phyloP scores from a whole-genome alignment of 1,140 invertebrate species.

The Bombus affinis region DNA sequence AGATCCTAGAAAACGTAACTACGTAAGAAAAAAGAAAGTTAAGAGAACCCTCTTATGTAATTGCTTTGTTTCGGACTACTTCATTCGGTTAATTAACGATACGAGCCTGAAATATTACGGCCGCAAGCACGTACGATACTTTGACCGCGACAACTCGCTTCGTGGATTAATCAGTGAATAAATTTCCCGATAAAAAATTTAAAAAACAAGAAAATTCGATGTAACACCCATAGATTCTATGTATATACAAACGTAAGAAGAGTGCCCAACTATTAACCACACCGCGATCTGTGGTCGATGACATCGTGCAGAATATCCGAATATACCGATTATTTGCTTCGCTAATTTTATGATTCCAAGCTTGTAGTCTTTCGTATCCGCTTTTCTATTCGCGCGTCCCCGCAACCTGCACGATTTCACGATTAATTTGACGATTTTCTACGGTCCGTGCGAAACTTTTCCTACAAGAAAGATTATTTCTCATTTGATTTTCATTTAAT shows the following conservation, averaged over 20 bases:
- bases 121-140: background rate
- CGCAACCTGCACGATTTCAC: slow-evolving; percentile 65
- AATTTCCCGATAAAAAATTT: slow-evolving; percentile 2
- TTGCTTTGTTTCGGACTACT: background rate
- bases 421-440: slow-evolving; percentile 53
- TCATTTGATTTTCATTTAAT: background rate
- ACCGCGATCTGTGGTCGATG: slow-evolving; percentile 60
- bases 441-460: slow-evolving; percentile 47
- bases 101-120: slow-evolving; percentile 3
- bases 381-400: slow-evolving; percentile 1
- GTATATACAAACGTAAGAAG: slow-evolving; percentile 67
- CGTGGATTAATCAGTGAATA: background rate
- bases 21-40: background rate
- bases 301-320: slow-evolving; percentile 59
- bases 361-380: background rate
- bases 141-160: slow-evolving; percentile 7
- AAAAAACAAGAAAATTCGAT: slow-evolving; percentile 32
- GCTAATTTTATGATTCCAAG: background rate
- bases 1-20: background rate
- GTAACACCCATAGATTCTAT: slow-evolving; percentile 60
- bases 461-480: background rate
- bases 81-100: background rate
- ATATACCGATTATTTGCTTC: too few relatives aligned
- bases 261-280: slow-evolving; percentile 68
- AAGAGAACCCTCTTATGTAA: background rate